phyloP scores from a whole-genome alignment of 1,140 invertebrate species.

The Zaprionus vittiger region DNA sequence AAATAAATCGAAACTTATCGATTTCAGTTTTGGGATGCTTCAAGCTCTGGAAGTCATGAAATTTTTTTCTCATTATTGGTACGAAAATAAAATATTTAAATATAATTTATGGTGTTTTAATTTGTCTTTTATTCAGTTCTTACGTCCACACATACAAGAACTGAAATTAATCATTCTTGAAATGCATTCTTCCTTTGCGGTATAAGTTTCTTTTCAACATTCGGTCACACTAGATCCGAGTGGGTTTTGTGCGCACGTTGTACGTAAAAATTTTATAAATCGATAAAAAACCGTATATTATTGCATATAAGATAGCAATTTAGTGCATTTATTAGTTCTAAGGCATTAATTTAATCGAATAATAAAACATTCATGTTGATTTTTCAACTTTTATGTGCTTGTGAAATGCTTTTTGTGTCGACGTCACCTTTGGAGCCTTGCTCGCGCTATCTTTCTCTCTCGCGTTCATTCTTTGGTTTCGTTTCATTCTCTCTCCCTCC shows the following conservation, averaged over 20 bases:
- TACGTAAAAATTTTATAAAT: constrained; percentile 69
- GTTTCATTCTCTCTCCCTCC: constrained; percentile 45
- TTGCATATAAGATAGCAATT: constrained; percentile 1
- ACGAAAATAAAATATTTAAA: background rate
- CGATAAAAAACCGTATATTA: constrained; percentile 24
- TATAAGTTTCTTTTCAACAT: constrained; percentile 43
- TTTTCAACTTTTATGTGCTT: constrained; percentile 23
- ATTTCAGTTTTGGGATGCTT: background rate
- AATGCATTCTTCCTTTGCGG: background rate
- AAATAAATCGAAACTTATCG: background rate
- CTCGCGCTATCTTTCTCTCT: constrained; percentile 29
- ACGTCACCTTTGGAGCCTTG: constrained; percentile 75
- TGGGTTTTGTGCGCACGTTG: constrained; percentile 74
- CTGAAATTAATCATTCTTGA: constrained; percentile 8
- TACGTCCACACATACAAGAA: background rate
- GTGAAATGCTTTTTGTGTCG: constrained; percentile 66
- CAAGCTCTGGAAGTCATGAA: background rate
- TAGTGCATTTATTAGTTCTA: background rate
- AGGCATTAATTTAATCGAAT: background rate
- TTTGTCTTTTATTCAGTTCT: background rate
- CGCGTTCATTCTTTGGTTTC: constrained; percentile 38
- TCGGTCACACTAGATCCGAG: constrained; percentile 51
- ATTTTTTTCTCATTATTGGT: background rate
- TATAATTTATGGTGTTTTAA: background rate
- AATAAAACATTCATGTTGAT: constrained; percentile 6